Evolutionary conservation across 2,888 invertebrate species (phyloP).

Genomic region (Crocallis elinguaria): DNA sequence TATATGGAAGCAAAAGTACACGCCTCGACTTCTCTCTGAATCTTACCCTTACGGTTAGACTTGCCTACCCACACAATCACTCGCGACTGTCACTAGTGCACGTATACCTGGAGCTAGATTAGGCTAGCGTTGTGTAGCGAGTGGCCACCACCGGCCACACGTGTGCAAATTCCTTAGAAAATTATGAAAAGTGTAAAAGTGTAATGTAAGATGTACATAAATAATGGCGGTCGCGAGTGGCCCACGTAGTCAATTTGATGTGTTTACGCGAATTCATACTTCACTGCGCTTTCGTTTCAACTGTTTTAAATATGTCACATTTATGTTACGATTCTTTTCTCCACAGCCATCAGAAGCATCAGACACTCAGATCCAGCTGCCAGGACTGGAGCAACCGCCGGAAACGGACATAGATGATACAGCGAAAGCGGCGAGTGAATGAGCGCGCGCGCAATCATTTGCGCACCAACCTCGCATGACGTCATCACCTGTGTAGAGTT

Average conservation of each 20-base stretch:
- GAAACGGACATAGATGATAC: conserved; percentile 76
- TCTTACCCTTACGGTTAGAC: no score
- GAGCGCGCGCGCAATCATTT: conserved; percentile 34
- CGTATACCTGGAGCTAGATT: no score
- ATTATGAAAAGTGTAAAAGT: no score
- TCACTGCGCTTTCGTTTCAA: neutral
- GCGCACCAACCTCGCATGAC: conserved; percentile 16
- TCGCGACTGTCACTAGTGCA: no score
- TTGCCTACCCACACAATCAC: no score
- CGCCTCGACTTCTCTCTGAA: no score
- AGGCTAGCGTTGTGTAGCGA: no score
- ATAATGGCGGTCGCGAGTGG: neutral
- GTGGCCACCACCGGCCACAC: no score
- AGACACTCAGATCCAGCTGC: conserved; percentile 90
- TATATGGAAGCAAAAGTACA: no score
- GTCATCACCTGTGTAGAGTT: neutral
- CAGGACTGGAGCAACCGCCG: conserved; percentile 85
- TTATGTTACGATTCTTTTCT: conserved; percentile 18
- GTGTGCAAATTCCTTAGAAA: no score
- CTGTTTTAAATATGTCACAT: neutral
- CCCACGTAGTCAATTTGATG: neutral
- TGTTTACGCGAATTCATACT: neutral
- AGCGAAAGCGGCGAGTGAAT: conserved; percentile 51
- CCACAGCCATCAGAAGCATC: conserved; percentile 91
- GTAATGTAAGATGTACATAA: no score